A percentile compares a stretch with the other conserved stretches of the same genome.
These are phyloP conservation scores for Macroglossus sobrinus DNA, from an alignment of 2,113 vertebrate genomes.

Conservation along the genomic window DNA sequence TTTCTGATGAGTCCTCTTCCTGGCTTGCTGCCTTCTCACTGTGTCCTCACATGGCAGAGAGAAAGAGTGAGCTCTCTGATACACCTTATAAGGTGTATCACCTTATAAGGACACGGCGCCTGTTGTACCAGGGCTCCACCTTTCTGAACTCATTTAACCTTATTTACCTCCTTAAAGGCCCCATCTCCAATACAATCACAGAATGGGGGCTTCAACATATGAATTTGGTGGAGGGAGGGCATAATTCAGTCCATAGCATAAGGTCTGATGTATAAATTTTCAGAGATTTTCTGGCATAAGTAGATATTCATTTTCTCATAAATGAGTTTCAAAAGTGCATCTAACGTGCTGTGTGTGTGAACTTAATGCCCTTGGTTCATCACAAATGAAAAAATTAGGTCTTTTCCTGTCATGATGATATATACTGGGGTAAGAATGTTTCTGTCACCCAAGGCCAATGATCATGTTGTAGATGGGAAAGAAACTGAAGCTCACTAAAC, in stretches of 20 bases:
- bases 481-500: neutral
- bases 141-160: neutral
- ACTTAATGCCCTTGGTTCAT: neutral
- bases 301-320: neutral
- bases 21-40: neutral
- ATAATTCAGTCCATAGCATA: neutral
- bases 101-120: neutral
- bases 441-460: neutral
- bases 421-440: neutral
- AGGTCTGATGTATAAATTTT: neutral
- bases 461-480: neutral
- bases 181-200: neutral
- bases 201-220: neutral
- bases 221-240: neutral
- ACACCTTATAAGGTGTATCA: neutral
- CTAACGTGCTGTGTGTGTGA: fast-evolving
- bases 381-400: fast-evolving
- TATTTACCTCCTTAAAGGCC: neutral
- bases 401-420: neutral
- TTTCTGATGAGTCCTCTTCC: neutral
- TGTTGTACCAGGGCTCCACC: neutral
- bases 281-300: neutral
- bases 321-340: neutral
- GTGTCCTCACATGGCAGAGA: neutral
- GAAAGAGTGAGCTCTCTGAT: neutral